These are phyloP conservation scores for Arion vulgaris DNA, from an alignment of 1,140 invertebrate genomes.

Conservation along the genomic window DNA sequence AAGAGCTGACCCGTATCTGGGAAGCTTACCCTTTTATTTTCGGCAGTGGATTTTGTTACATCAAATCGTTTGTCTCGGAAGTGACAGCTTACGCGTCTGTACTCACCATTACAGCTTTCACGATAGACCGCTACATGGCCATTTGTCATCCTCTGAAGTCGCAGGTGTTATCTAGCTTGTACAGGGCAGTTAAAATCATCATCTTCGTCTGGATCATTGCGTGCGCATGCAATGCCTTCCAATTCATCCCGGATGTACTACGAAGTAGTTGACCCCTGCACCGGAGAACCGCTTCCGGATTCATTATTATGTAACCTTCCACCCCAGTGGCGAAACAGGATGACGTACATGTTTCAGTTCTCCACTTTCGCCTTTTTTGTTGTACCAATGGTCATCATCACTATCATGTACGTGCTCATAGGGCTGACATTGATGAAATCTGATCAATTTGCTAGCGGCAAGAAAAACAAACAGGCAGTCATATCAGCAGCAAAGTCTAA, in stretches of 20 bases:
- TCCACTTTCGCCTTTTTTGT: constrained; percentile 70
- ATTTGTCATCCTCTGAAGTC: constrained; percentile 92
- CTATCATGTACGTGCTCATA: constrained; percentile 68
- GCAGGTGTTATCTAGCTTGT: constrained; percentile 87
- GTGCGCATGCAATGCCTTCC: constrained; percentile 80
- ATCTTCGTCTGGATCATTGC: constrained; percentile 83
- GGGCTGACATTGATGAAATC: constrained; percentile 63
- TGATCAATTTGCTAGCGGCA: constrained; percentile 41
- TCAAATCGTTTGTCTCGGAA: constrained; percentile 87
- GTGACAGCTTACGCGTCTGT: constrained; percentile 93
- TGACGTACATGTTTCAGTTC: constrained; percentile 58
- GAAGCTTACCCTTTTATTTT: constrained; percentile 89
- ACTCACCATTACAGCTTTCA: constrained; percentile 92
- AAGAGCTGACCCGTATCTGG: constrained; percentile 90
- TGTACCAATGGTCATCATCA: constrained; percentile 69
- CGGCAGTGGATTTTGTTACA: constrained; percentile 85
- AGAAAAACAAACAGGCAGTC: constrained; percentile 47
- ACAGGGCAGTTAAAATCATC: constrained; percentile 86
- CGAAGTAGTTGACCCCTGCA: constrained; percentile 47
- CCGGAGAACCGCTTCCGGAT: constrained; percentile 47
- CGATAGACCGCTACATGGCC: constrained; percentile 92
- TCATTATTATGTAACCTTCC: constrained; percentile 39
- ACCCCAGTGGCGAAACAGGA: constrained; percentile 38
- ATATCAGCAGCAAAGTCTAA: constrained; percentile 56
- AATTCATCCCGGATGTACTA: constrained; percentile 53